Evolutionary conservation across 2,888 invertebrate genomes (phyloP).

Genomic region (Plebejus melissa): DNA sequence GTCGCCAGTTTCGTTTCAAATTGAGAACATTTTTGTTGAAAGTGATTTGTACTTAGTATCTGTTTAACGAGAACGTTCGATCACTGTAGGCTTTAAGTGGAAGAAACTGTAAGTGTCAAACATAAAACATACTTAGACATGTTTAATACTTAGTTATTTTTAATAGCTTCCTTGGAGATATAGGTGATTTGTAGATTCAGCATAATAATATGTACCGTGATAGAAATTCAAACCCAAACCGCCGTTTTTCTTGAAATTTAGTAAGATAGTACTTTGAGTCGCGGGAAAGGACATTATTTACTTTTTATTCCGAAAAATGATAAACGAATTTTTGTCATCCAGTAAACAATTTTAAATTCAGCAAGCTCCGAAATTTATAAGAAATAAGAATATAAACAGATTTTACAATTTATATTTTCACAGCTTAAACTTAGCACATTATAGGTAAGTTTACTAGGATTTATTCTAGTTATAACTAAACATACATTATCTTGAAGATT

Average conservation of each 20-base stretch:
- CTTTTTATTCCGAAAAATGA: too few relatives aligned
- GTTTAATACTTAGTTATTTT: not conserved
- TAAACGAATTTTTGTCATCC: too few relatives aligned
- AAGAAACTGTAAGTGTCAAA: not conserved
- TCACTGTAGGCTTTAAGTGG: conserved; percentile 8
- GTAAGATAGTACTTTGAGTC: too few relatives aligned
- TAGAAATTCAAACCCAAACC: too few relatives aligned
- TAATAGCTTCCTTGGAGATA: not conserved
- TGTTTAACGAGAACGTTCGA: conserved; percentile 15
- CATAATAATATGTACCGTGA: too few relatives aligned
- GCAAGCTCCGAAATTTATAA: too few relatives aligned
- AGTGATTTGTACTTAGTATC: conserved; percentile 27
- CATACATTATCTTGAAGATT: not conserved
- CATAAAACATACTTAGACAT: not conserved
- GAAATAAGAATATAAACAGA: too few relatives aligned
- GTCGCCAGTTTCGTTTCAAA: conserved; percentile 17
- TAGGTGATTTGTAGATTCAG: too few relatives aligned
- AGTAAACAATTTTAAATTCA: too few relatives aligned
- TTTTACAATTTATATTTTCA: not conserved
- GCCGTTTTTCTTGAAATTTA: too few relatives aligned
- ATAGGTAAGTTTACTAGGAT: not conserved
- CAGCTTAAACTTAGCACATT: not conserved
- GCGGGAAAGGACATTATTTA: too few relatives aligned
- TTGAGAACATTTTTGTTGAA: conserved; percentile 28
- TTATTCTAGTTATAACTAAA: not conserved